Conservation (phyloP, 2,888 invertebrate species). For the Acanthosepion pharaonis region DNA sequence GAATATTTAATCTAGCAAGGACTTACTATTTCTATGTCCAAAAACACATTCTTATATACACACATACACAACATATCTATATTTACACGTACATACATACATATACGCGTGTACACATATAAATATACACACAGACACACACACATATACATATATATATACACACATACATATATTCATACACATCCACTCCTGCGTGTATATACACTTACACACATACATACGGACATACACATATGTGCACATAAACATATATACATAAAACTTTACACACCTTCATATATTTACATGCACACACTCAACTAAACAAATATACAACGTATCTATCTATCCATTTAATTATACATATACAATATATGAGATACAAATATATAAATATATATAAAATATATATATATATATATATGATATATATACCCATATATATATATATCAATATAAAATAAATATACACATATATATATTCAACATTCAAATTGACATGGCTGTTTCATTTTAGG, state of each 20-base stretch:
- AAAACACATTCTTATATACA: too few species aligned
- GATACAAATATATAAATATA: too few species aligned
- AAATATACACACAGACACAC: background rate
- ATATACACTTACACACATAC: background rate
- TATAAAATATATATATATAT: too few species aligned
- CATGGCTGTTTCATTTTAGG: background rate
- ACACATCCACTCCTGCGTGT: too few species aligned
- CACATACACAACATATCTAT: background rate
- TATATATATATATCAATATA: background rate
- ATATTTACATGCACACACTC: background rate
- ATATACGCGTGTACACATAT: background rate
- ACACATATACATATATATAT: background rate
- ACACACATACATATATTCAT: background rate
- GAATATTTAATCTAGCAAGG: too few species aligned
- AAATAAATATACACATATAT: background rate
- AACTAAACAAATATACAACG: too few species aligned
- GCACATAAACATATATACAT: background rate
- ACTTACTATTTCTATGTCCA: too few species aligned
- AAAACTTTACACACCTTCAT: background rate
- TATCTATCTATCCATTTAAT: too few species aligned
- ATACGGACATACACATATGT: background rate
- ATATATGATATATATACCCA: too few species aligned
- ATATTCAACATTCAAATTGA: background rate
- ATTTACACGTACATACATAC: background rate
- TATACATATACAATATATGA: too few species aligned